Evolutionary conservation across 1,140 invertebrate genomes (phyloP).

Genomic region (Leptonema lineaticorne): DNA sequence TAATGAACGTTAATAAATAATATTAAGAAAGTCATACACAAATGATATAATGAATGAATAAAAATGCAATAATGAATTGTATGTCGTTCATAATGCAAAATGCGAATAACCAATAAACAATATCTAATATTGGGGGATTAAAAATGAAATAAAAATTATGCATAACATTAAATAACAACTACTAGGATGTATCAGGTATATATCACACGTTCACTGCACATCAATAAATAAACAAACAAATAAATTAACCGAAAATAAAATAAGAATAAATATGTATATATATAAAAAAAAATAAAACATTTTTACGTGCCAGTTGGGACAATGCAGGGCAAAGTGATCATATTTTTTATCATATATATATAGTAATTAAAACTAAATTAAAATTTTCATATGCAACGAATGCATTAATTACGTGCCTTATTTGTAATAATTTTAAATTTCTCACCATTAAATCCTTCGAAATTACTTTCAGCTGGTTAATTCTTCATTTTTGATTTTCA

Average conservation of each 20-base stretch:
- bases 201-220: conserved; percentile 37
- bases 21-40: no score
- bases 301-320: conserved; percentile 61
- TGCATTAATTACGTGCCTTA: conserved; percentile 42
- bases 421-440: conserved; percentile 37
- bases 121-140: no score
- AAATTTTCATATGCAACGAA: conserved; percentile 38
- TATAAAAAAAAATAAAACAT: conserved; percentile 26
- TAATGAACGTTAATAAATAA: no score
- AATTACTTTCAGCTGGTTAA: conserved; percentile 12
- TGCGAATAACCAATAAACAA: no score
- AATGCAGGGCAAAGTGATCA: conserved; percentile 41
- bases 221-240: conserved; percentile 34
- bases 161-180: no score
- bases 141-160: no score
- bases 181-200: no score
- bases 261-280: no score
- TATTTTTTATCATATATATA: conserved; percentile 28
- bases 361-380: conserved; percentile 40
- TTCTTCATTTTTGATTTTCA: not conserved
- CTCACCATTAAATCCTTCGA: conserved; percentile 37
- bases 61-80: no score
- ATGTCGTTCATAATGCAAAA: no score
- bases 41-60: no score
- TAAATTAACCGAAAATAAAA: no score